These are phyloP conservation scores for Trichomycterus rosablanca DNA, from an alignment of 2,113 vertebrate species.

Conservation along the genomic window DNA sequence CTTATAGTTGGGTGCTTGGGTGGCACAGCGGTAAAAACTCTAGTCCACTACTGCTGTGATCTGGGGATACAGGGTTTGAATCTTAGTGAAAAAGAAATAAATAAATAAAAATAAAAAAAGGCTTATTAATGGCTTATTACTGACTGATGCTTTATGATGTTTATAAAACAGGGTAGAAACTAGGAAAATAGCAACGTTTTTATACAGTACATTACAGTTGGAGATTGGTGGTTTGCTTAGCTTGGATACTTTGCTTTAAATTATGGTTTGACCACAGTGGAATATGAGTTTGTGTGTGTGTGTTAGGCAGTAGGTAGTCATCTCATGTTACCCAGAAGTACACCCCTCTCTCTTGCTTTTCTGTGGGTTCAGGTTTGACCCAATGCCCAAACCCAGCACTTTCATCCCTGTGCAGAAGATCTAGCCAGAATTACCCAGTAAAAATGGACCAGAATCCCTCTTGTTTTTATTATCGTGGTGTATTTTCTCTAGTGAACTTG, in stretches of 20 bases:
- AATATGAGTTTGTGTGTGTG: constrained; percentile 8
- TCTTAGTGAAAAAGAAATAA: no score
- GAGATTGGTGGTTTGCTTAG: constrained; percentile 22
- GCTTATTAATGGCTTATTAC: no score
- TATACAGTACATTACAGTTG: no score
- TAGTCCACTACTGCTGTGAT: no score
- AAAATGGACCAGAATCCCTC: constrained; percentile 17
- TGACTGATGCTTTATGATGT: no score
- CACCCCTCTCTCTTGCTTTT: constrained; percentile 25
- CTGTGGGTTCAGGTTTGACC: constrained; percentile 29
- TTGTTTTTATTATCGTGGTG: constrained; percentile 19
- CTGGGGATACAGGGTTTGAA: no score
- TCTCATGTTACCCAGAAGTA: constrained; percentile 32
- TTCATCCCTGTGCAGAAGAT: constrained; percentile 35
- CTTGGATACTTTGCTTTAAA: constrained; percentile 16
- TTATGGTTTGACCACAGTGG: constrained; percentile 32
- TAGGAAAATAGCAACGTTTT: no score
- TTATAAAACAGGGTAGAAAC: no score
- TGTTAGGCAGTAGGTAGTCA: constrained; percentile 18
- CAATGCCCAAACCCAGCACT: constrained; percentile 25
- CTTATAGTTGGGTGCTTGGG: no score
- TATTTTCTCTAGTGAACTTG: constrained; percentile 22
- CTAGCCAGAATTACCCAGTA: constrained; percentile 15
- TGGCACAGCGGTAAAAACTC: no score
- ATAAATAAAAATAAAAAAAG: no score